phyloP scores from a whole-genome alignment of 2,113 vertebrate species.

The Grantiella picta region DNA sequence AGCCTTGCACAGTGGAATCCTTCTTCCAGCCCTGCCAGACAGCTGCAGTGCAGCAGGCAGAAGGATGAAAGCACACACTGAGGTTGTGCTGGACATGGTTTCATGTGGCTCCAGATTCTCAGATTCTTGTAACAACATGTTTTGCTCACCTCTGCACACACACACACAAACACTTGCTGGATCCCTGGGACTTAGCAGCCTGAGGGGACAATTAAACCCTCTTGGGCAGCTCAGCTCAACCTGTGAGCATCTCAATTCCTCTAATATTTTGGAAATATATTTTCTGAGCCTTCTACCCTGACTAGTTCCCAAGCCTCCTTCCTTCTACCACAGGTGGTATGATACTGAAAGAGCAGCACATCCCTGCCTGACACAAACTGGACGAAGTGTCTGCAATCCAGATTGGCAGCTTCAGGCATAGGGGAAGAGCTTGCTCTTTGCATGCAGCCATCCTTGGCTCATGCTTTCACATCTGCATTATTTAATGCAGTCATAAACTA shows the following conservation, averaged over 20 bases:
- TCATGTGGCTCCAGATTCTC: not conserved
- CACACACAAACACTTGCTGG: accelerated
- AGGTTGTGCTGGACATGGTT: not conserved
- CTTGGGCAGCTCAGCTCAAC: not conserved
- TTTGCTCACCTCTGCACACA: not conserved
- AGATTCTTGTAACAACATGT: accelerated
- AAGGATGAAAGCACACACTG: not conserved
- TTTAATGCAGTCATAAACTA: not conserved
- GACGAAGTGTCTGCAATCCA: not conserved
- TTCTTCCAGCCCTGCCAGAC: not conserved
- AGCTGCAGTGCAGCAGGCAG: not conserved
- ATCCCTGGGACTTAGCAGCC: not conserved
- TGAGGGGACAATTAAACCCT: not conserved
- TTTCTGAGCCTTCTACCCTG: not conserved
- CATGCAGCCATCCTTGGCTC: not conserved
- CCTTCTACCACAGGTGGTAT: not conserved
- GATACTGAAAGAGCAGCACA: not conserved
- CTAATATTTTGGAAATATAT: not conserved
- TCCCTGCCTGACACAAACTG: not conserved
- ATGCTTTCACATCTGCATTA: not conserved
- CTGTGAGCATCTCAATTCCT: not conserved
- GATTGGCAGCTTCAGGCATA: not conserved
- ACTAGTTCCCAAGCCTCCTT: not conserved
- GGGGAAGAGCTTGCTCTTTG: not conserved
- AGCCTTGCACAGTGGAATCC: accelerated